These are phyloP conservation scores for Notothenia coriiceps DNA, from an alignment of 2,113 vertebrate species.

Conservation along the genomic window DNA sequence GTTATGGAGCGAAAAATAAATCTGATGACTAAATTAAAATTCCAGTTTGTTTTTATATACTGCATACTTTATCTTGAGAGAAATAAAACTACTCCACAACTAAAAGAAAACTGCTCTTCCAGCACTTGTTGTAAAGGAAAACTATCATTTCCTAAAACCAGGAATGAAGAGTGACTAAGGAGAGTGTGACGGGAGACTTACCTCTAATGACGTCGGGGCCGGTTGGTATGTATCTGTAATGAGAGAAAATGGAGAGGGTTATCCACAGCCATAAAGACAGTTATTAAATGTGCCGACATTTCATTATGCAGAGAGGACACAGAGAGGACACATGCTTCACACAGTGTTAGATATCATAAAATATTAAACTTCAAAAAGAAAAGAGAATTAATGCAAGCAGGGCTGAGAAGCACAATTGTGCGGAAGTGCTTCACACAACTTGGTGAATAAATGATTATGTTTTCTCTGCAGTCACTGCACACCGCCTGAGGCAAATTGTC, in stretches of 20 bases:
- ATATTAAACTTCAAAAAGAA: constrained; percentile 24
- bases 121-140: neutral
- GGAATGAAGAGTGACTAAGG: constrained; percentile 6
- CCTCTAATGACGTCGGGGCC: constrained; percentile 89
- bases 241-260: constrained; percentile 54
- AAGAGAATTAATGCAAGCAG: neutral
- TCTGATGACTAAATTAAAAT: neutral
- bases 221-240: constrained; percentile 86
- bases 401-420: neutral
- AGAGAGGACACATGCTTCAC: neutral
- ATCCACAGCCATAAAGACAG: constrained; percentile 8
- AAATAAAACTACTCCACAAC: neutral
- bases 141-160: neutral
- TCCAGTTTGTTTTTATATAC: neutral
- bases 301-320: neutral
- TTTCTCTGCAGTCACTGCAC: constrained; percentile 22
- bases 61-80: neutral
- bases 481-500: constrained; percentile 30
- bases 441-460: constrained; percentile 48
- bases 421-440: neutral
- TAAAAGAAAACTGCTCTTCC: neutral
- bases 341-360: constrained; percentile 24
- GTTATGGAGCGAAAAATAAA: neutral
- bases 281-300: constrained; percentile 19
- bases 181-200: constrained; percentile 79